Conservation (phyloP, 92 coral and sea anemone species). For the Porites divaricata region DNA sequence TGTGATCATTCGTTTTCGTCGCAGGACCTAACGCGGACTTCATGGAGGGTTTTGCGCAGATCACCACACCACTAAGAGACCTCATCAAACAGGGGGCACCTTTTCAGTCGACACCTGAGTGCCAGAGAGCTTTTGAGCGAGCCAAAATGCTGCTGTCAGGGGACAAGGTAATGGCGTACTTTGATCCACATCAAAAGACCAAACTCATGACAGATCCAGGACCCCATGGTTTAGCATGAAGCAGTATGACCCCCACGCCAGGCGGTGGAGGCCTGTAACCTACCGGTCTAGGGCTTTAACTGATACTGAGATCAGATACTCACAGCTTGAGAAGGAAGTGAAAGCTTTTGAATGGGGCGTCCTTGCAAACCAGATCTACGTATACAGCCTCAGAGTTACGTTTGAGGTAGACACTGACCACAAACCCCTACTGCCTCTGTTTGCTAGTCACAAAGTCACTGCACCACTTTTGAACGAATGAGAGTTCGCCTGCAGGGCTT, state of each 20-base stretch:
- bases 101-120: conserved; percentile 22
- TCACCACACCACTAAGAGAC: conserved; percentile 4
- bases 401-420: conserved; percentile 46
- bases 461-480: conserved; percentile 31
- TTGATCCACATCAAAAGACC: conserved; percentile 34
- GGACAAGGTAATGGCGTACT: conserved; percentile 41
- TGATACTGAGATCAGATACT: conserved; percentile 13
- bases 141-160: neutral
- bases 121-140: conserved; percentile 30
- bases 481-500: conserved; percentile 46
- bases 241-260: conserved; percentile 44
- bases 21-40: conserved; percentile 31
- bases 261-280: conserved; percentile 33
- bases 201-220: conserved; percentile 20
- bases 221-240: conserved; percentile 28
- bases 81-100: neutral
- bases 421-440: conserved; percentile 35
- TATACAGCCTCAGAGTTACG: conserved; percentile 40
- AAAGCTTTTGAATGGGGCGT: conserved; percentile 47
- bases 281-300: conserved; percentile 46
- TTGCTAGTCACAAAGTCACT: conserved; percentile 18
- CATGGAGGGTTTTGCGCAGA: conserved; percentile 37
- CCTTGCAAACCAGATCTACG: conserved; percentile 33
- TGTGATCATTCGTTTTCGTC: conserved; percentile 15
- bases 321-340: conserved; percentile 43